Conservation (phyloP, 1,140 invertebrate species). For the Hylyphantes graminicola region DNA sequence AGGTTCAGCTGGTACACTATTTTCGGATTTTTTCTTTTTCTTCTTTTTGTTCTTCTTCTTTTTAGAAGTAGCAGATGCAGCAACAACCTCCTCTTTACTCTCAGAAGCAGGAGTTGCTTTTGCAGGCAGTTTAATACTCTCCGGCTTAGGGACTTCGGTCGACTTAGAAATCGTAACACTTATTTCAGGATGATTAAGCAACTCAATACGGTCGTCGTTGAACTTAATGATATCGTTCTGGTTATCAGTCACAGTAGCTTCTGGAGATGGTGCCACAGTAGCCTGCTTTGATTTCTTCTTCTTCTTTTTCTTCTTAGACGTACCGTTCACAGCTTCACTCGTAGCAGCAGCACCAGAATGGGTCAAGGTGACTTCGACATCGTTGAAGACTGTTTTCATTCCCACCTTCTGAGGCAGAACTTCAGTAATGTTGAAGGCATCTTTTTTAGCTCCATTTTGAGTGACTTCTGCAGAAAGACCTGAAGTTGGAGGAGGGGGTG, state of each 20-base stretch:
- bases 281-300: constrained; percentile 32
- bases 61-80: background rate
- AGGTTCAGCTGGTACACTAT: background rate
- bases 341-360: constrained; percentile 3
- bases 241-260: constrained; percentile 5
- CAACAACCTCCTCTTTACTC: background rate
- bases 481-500: background rate
- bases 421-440: background rate
- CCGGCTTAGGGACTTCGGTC: background rate
- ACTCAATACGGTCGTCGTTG: constrained; percentile 30
- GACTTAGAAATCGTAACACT: constrained; percentile 41
- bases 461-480: background rate
- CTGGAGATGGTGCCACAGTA: background rate
- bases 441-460: background rate
- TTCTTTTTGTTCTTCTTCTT: constrained; percentile 57
- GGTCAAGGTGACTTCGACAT: constrained; percentile 42
- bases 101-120: background rate
- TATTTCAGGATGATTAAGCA: constrained; percentile 53
- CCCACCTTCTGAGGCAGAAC: constrained; percentile 15
- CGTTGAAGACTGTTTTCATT: constrained; percentile 21
- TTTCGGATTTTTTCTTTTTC: constrained; percentile 23
- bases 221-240: constrained; percentile 25
- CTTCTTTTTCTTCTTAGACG: constrained; percentile 46
- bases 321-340: constrained; percentile 1
- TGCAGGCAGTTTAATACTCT: background rate